Evolutionary conservation across 35 echinoderm and acorn worm genomes (phyloP).

Genomic region (Ptychodera flava): DNA sequence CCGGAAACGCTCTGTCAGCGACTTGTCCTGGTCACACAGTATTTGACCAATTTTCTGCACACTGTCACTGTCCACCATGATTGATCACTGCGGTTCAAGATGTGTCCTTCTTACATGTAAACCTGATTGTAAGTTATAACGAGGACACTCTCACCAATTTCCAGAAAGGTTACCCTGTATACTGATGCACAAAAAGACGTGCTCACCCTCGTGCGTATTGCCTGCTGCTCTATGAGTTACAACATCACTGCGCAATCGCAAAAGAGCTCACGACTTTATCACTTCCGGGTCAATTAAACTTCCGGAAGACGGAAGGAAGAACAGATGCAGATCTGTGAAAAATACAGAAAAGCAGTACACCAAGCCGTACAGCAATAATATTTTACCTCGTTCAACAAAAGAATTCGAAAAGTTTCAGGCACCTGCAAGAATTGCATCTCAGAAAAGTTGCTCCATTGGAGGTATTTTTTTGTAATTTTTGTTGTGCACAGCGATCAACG

Average conservation of each 20-base stretch:
- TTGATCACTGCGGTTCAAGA: background rate
- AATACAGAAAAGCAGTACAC: no score
- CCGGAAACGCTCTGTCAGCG: constrained; percentile 74
- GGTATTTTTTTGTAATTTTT: no score
- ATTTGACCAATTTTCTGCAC: constrained; percentile 56
- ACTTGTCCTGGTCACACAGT: constrained; percentile 35
- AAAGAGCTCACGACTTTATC: no score
- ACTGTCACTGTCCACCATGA: constrained; percentile 10
- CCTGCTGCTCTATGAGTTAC: background rate
- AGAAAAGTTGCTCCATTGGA: no score
- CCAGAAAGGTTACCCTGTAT: background rate
- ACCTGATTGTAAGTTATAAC: background rate
- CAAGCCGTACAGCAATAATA: no score
- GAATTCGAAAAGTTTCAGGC: no score
- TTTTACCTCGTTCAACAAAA: no score
- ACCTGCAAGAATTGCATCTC: no score
- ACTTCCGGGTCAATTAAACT: no score
- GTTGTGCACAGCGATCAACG: no score
- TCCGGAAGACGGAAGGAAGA: no score
- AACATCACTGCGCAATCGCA: background rate
- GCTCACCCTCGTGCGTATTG: background rate
- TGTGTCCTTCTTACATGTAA: background rate
- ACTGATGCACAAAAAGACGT: background rate
- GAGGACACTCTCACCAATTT: background rate
- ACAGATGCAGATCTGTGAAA: no score